A percentile compares a stretch with the other conserved stretches of the same genome.
Conservation (phyloP, 2,888 invertebrate genomes). For the Pyrgus malvae region DNA sequence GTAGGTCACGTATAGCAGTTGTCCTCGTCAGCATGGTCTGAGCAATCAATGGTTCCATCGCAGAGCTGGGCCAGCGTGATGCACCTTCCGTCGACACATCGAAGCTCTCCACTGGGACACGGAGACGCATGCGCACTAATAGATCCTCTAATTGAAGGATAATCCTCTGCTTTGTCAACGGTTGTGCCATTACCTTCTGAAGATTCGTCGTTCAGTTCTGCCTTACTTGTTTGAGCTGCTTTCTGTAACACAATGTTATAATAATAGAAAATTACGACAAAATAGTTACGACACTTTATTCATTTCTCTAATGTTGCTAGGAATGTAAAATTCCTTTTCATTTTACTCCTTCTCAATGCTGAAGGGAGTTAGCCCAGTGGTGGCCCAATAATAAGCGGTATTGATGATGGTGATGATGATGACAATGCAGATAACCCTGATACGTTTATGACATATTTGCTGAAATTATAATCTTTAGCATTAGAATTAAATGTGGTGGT, state of each 20-base stretch:
- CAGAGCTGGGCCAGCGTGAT: constrained; percentile 84
- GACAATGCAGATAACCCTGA: too few species aligned
- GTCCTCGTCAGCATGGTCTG: constrained; percentile 84
- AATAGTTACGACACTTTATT: too few species aligned
- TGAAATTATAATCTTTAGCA: too few species aligned
- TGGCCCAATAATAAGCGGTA: too few species aligned
- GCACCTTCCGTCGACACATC: constrained; percentile 84
- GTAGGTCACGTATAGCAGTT: constrained; percentile 80
- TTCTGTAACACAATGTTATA: constrained; percentile 43
- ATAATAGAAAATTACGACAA: too few species aligned
- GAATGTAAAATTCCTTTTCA: too few species aligned
- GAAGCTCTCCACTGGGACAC: constrained; percentile 78
- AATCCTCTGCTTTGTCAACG: constrained; percentile 40
- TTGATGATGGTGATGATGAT: too few species aligned
- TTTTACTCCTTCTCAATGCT: too few species aligned
- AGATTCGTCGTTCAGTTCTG: constrained; percentile 40
- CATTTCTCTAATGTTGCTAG: too few species aligned
- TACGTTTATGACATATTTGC: too few species aligned
- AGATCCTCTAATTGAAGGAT: constrained; percentile 27
- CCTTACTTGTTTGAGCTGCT: constrained; percentile 42
- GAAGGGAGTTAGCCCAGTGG: too few species aligned
- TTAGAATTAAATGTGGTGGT: too few species aligned
- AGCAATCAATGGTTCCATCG: constrained; percentile 83
- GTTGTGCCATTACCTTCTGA: constrained; percentile 44
- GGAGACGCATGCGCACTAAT: constrained; percentile 68